Conservation (phyloP, 2,113 vertebrate genomes). For the Planiliza haematocheilus region DNA sequence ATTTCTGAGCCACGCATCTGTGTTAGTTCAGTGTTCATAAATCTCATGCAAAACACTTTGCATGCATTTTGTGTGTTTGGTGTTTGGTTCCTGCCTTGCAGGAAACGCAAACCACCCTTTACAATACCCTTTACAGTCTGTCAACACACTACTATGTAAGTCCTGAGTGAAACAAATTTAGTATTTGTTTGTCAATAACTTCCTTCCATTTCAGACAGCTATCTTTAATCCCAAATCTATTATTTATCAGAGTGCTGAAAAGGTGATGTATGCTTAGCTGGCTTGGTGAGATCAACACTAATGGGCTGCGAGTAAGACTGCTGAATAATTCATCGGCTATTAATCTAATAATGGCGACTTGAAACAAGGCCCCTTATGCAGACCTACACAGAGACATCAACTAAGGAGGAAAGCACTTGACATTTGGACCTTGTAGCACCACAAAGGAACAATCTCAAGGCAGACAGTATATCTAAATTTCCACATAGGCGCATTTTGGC, state of each 20-base stretch:
- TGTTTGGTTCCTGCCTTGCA: background rate
- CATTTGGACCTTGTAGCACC: conserved; percentile 81
- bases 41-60: conserved; percentile 46
- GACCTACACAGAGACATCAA: conserved; percentile 75
- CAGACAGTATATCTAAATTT: conserved; percentile 31
- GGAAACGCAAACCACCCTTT: conserved; percentile 45
- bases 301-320: conserved; percentile 65
- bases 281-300: conserved; percentile 66
- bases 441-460: conserved; percentile 57
- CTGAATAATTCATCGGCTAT: conserved; percentile 78
- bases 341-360: conserved; percentile 78
- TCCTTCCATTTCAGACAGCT: conserved; percentile 47
- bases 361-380: conserved; percentile 70
- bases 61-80: conserved; percentile 27
- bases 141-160: conserved; percentile 35
- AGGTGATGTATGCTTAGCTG: conserved; percentile 66
- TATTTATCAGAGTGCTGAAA: conserved; percentile 68
- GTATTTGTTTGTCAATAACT: conserved; percentile 61
- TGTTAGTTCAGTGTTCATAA: conserved; percentile 4
- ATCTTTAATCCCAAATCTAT: conserved; percentile 72
- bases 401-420: conserved; percentile 74
- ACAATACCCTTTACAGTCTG: conserved; percentile 36
- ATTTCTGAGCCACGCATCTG: background rate
- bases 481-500: conserved; percentile 22
- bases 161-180: conserved; percentile 41